A percentile compares a stretch with the other conserved stretches of the same genome.
Evolutionary conservation across 2,888 invertebrate genomes (phyloP).

Genomic region (Chloroclystis v-ata): DNA sequence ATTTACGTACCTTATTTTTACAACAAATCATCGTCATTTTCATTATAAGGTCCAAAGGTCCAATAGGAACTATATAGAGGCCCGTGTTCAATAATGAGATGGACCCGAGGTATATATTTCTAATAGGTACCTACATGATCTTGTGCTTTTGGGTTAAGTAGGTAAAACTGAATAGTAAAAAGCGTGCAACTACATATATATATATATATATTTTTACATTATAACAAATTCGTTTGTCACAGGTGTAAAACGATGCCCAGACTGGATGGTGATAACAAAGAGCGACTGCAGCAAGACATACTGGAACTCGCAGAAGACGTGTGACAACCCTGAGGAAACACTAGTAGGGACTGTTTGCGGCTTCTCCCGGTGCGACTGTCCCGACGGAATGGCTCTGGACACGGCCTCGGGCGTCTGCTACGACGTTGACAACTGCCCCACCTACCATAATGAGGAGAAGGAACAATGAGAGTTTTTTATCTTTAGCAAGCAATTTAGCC

Average conservation of each 20-base stretch:
- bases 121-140: too few relatives aligned
- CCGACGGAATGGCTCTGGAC: constrained; percentile 45
- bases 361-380: constrained; percentile 58
- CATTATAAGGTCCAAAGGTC: too few relatives aligned
- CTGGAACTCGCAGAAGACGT: constrained; percentile 53
- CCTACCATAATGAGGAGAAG: constrained; percentile 32
- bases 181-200: too few relatives aligned
- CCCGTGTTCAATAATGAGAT: too few relatives aligned
- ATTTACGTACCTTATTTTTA: too few relatives aligned
- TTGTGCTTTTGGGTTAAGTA: too few relatives aligned
- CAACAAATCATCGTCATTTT: too few relatives aligned
- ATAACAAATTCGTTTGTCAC: constrained; percentile 8
- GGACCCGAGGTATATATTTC: too few relatives aligned
- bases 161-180: too few relatives aligned
- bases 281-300: constrained; percentile 44
- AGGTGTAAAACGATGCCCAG: constrained; percentile 56
- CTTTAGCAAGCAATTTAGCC: too few relatives aligned
- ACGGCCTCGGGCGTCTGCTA: constrained; percentile 53
- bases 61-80: too few relatives aligned
- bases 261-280: constrained; percentile 43
- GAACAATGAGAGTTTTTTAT: not conserved
- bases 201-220: too few relatives aligned
- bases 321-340: constrained; percentile 45
- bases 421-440: constrained; percentile 57
- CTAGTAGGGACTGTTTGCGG: constrained; percentile 52